Conservation (phyloP, 1,140 invertebrate genomes). For the Anastatus disparis region DNA sequence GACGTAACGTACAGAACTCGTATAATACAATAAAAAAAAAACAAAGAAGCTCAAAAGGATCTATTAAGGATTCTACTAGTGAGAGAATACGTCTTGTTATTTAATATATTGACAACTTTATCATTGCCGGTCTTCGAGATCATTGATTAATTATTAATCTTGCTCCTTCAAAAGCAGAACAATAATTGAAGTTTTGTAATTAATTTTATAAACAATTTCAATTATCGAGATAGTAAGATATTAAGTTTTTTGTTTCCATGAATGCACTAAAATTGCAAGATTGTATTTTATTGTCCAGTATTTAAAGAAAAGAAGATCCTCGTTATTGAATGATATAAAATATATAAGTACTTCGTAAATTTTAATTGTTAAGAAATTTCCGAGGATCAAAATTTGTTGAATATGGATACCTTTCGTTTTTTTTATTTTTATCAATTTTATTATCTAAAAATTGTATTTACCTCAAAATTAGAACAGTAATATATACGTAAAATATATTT, state of each 20-base stretch:
- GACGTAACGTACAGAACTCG: constrained; percentile 61
- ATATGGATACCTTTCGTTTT: not conserved
- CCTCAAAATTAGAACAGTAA: not conserved
- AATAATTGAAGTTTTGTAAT: constrained; percentile 23
- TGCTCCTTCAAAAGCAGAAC: constrained; percentile 11
- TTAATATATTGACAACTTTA: not conserved
- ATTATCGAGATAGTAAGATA: not conserved
- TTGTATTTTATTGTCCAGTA: too few relatives aligned
- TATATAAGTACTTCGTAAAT: too few relatives aligned
- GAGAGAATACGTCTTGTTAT: constrained; percentile 2
- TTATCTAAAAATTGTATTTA: too few relatives aligned
- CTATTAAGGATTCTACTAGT: too few relatives aligned
- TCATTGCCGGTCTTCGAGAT: not conserved
- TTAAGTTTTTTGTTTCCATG: too few relatives aligned
- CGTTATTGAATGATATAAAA: too few relatives aligned
- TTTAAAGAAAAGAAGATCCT: too few relatives aligned
- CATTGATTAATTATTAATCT: not conserved
- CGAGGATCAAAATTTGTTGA: not conserved
- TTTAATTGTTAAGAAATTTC: not conserved
- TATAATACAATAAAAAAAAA: not conserved
- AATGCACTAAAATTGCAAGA: too few relatives aligned
- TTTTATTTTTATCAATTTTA: too few relatives aligned
- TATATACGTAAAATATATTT: not conserved
- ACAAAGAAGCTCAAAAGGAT: not conserved
- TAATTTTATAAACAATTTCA: not conserved